A percentile compares a stretch with the other conserved stretches of the same genome.
Evolutionary conservation across 2,113 vertebrate species (phyloP).

Genomic region (Eretmochelys imbricata): DNA sequence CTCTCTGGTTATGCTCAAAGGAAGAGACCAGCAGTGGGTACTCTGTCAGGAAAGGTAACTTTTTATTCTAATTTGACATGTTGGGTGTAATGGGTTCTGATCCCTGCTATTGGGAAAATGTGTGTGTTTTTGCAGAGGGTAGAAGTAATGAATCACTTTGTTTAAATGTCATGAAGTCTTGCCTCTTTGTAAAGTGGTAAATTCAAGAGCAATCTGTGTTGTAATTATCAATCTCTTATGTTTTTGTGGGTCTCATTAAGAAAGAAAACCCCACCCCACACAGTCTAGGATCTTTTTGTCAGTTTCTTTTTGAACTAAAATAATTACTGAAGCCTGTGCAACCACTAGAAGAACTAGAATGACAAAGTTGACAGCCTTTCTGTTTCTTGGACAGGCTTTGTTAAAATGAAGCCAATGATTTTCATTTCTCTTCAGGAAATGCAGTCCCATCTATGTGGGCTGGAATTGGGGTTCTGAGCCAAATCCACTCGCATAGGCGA

Average conservation of each 20-base stretch:
- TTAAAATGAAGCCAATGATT: not conserved
- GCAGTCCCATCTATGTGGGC: not conserved
- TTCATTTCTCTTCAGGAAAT: not conserved
- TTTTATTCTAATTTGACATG: not conserved
- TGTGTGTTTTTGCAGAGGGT: not conserved
- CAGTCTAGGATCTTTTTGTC: not conserved
- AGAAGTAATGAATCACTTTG: not conserved
- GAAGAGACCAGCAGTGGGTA: conserved; percentile 89
- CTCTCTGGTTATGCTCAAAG: conserved; percentile 93
- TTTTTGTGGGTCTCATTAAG: not conserved
- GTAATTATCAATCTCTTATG: not conserved
- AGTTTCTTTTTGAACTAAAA: not conserved
- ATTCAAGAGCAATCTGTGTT: not conserved
- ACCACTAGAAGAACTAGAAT: not conserved
- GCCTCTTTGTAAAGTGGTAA: not conserved
- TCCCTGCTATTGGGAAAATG: not conserved
- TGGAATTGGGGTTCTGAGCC: not conserved
- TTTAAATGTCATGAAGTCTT: not conserved
- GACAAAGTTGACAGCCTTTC: not conserved
- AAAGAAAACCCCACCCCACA: not conserved
- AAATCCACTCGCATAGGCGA: not conserved
- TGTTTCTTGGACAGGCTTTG: not conserved
- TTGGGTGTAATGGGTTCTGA: not conserved
- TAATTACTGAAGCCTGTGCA: not conserved
- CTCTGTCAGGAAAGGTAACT: conserved; percentile 86